phyloP scores from a whole-genome alignment of 2,113 vertebrate species.

The Grammomys dolichurus region DNA sequence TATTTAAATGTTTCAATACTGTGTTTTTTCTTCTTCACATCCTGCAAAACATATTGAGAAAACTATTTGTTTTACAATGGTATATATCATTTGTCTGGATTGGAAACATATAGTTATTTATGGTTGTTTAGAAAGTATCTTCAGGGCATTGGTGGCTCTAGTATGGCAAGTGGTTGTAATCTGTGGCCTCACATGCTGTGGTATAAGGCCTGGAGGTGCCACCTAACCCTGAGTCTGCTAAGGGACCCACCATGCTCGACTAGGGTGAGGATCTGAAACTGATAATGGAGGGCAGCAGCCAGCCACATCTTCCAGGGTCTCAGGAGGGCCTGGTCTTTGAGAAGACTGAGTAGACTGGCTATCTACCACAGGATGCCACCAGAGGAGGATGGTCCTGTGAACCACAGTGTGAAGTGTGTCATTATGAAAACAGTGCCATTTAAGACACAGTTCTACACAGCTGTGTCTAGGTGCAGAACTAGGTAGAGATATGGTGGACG shows the following conservation, averaged over 20 bases:
- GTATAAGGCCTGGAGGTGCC: neutral
- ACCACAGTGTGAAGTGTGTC: neutral
- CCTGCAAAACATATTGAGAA: neutral
- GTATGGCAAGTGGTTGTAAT: neutral
- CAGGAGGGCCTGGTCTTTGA: neutral
- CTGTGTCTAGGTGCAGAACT: neutral
- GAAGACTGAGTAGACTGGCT: neutral
- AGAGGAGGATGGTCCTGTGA: neutral
- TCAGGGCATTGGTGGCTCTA: neutral
- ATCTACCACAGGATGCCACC: neutral
- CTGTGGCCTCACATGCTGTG: neutral
- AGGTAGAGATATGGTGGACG: too few relatives aligned
- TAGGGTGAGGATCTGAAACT: neutral
- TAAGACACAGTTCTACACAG: too few relatives aligned
- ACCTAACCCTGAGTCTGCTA: neutral
- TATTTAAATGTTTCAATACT: neutral
- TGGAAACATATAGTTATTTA: slow-evolving; percentile 4
- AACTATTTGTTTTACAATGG: slow-evolving; percentile 22
- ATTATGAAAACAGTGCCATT: neutral
- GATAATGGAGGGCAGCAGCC: neutral
- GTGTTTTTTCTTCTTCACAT: neutral
- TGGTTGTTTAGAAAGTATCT: slow-evolving; percentile 13
- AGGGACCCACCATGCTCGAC: neutral
- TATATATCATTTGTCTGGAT: slow-evolving; percentile 16
- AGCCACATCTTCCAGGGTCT: neutral